Evolutionary conservation across 2,113 vertebrate genomes (phyloP), one percentile per base, ranked within the genome.

Genomic region (Nicator chloris): DNA sequence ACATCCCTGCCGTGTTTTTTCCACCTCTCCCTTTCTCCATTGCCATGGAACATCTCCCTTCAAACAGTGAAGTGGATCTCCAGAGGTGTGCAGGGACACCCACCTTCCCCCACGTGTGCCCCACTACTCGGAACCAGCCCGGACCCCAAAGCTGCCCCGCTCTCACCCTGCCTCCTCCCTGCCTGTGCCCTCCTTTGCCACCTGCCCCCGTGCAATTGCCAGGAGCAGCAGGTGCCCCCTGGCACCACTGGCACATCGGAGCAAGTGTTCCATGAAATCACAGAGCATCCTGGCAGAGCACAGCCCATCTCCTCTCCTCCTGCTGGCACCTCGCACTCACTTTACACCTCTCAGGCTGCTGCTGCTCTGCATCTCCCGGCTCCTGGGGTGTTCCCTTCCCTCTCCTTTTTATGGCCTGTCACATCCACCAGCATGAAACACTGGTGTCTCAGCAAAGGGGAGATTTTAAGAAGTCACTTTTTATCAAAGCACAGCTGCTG

Each of bases 221-320:
- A 27, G 77, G 45, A 89, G 45, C 75, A 64, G 47, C 1, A 0
- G n/a, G 42, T 54, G 76, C 17, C 47, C 61, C 4, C 0, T 12
- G 6, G 50, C 49, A 50, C 37, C 13, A 0, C 76, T 12, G 51
- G 42, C 0, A 49, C 1, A 0, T n/a, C 0, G 0, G 33, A 82
- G 10, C 27, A 16, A 85, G 44, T 0, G 6, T 23, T 59, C 64
- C 50, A 2, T 37, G 76, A 30, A n/a, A 66, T 8, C 45, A 19
- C 17, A 9, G 56, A 81, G 31, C 56, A 27, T 45, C 66, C 86
- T 37, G 51, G 66, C 83, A 73, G 30, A 35, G 33, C 79, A 10
- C 82, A 54, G 68, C 65, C 51, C 42, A 2, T 26, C 84, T 51
- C 37, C 23, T 49, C 37, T 69, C 21, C 37, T 78, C 49, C 53